phyloP scores from a whole-genome alignment of 2,113 vertebrate genomes.

The Pandion haliaetus region DNA sequence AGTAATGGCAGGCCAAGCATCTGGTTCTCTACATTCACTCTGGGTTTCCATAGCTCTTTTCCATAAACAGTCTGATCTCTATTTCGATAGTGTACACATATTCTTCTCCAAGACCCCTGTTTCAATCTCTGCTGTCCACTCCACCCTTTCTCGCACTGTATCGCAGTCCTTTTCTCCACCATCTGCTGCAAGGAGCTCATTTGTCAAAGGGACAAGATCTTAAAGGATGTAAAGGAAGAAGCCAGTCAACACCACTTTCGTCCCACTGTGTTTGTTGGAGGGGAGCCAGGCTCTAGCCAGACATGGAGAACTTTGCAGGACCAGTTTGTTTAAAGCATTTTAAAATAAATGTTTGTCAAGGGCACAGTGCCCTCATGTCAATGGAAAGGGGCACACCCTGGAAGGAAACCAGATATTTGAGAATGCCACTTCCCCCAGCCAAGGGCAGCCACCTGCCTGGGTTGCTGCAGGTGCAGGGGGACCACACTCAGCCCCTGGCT shows the following conservation, averaged over 20 bases:
- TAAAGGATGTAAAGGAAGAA: not conserved
- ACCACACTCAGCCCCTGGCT: not conserved
- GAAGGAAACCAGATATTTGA: not conserved
- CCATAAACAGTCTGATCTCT: not conserved
- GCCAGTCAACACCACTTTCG: accelerated
- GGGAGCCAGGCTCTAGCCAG: not conserved
- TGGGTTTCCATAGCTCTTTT: not conserved
- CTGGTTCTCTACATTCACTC: not conserved
- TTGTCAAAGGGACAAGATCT: not conserved
- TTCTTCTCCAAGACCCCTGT: not conserved
- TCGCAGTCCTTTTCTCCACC: not conserved
- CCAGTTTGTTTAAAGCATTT: not conserved
- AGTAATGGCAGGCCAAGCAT: not conserved
- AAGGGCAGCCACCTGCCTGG: not conserved
- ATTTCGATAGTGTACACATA: not conserved
- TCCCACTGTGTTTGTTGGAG: not conserved
- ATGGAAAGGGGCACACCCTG: not conserved
- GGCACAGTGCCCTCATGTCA: not conserved
- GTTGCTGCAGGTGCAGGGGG: not conserved
- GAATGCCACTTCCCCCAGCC: not conserved
- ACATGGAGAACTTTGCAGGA: not conserved
- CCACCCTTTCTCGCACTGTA: not conserved
- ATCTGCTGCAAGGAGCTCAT: not conserved
- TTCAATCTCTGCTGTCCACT: not conserved
- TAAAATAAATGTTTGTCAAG: not conserved